These are phyloP conservation scores for Bombyx mori DNA, from an alignment of 1,140 invertebrate species.

Conservation along the genomic window ASM3026992v2 NC_085117.1:12329501-12330000, in stretches of 20 bases:
- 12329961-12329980: no score
- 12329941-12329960: no score
- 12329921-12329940: no score
- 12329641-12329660: slow-evolving; percentile 80
- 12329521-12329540: not conserved
- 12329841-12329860: no score
- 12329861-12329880: no score
- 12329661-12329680: slow-evolving; percentile 85
- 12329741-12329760: slow-evolving; percentile 33
- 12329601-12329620: slow-evolving; percentile 74
- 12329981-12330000: no score
- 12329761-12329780: no score
- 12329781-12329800: not conserved
- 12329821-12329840: not conserved
- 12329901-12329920: no score
- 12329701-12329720: slow-evolving; percentile 77
- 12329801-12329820: not conserved
- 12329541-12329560: not conserved
- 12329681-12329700: slow-evolving; percentile 83
- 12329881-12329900: no score
- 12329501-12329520: no score
- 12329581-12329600: slow-evolving; percentile 78
- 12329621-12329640: slow-evolving; percentile 62
- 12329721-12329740: slow-evolving; percentile 85
- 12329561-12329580: slow-evolving; percentile 73